These are phyloP conservation scores for Netelia melanura DNA, from an alignment of 2,888 invertebrate species.

Conservation along the genomic window DNA sequence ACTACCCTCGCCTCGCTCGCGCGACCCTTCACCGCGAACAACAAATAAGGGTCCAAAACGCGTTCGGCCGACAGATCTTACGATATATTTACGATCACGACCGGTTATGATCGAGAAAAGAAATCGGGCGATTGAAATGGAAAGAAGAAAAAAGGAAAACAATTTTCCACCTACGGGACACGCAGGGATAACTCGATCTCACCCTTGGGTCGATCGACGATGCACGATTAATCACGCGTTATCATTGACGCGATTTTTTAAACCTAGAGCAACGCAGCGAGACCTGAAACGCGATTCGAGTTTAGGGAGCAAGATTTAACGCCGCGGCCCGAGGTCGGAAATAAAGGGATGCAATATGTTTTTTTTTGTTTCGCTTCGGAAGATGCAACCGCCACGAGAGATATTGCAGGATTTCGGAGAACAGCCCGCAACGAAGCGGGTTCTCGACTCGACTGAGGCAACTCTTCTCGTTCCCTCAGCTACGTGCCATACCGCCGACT, in stretches of 20 bases:
- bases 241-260: not conserved
- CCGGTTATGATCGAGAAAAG: not conserved
- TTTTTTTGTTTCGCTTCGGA: conserved; percentile 27
- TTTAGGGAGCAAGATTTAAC: not conserved
- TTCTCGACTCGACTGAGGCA: conserved; percentile 82
- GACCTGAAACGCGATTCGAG: not conserved
- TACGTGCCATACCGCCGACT: conserved; percentile 73
- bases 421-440: conserved; percentile 80
- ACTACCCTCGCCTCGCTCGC: conserved; percentile 45
- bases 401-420: conserved; percentile 69
- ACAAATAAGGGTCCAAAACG: conserved; percentile 43
- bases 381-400: conserved; percentile 56
- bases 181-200: not conserved
- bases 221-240: not conserved
- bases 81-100: conserved; percentile 40
- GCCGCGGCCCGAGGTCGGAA: not conserved
- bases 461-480: conserved; percentile 78
- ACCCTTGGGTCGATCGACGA: not conserved
- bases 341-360: conserved; percentile 5
- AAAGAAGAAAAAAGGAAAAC: not conserved
- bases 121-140: not conserved
- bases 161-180: not conserved
- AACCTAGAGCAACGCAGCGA: not conserved
- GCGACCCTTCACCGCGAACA: conserved; percentile 42
- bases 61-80: conserved; percentile 46